These are phyloP conservation scores for Sinocyclocheilus anophthalmus DNA, from an alignment of 2,113 vertebrate species.

Conservation along the genomic window DNA sequence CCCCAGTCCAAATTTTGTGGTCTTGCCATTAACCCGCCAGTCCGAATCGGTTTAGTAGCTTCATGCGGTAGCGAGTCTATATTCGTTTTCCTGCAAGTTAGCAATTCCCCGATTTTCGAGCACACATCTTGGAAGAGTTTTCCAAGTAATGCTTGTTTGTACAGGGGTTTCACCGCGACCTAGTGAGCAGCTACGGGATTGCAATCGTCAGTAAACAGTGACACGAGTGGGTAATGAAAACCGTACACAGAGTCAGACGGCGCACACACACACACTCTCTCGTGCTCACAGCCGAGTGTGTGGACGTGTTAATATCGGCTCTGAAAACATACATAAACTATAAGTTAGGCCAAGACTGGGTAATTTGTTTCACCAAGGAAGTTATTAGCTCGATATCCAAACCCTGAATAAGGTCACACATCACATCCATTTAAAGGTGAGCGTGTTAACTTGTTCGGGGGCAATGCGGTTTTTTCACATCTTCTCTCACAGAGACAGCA, in stretches of 20 bases:
- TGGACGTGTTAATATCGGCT: constrained; percentile 43
- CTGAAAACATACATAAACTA: constrained; percentile 49
- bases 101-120: constrained; percentile 42
- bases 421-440: constrained; percentile 56
- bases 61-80: constrained; percentile 29
- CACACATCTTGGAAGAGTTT: constrained; percentile 52
- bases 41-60: constrained; percentile 18
- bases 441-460: constrained; percentile 32
- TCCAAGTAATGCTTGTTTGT: constrained; percentile 55
- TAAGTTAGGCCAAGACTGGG: constrained; percentile 43
- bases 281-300: constrained; percentile 15
- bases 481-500: constrained; percentile 47
- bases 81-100: constrained; percentile 43
- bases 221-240: constrained; percentile 68
- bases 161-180: constrained; percentile 62
- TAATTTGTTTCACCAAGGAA: constrained; percentile 59
- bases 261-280: constrained; percentile 13
- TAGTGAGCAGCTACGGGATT: constrained; percentile 60
- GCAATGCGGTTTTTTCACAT: constrained; percentile 24
- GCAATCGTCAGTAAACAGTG: constrained; percentile 62
- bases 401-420: constrained; percentile 51
- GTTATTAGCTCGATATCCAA: constrained; percentile 51
- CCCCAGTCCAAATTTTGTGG: constrained; percentile 36
- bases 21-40: constrained; percentile 41
- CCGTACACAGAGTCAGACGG: constrained; percentile 45